phyloP scores from a whole-genome alignment of 2,888 invertebrate genomes.

The Tachina fera region DNA sequence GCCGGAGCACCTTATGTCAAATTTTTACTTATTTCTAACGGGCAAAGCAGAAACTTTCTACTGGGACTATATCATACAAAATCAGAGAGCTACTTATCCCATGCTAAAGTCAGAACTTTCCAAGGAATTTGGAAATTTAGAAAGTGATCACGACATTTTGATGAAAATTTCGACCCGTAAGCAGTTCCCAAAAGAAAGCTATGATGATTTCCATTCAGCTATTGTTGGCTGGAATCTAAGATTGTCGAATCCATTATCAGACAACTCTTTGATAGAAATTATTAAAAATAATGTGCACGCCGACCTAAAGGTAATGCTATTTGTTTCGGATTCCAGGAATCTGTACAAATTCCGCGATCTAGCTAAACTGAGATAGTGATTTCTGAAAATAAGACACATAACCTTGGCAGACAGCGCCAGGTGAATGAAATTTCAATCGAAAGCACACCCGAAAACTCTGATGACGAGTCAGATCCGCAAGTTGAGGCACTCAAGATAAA shows the following conservation, averaged over 20 bases:
- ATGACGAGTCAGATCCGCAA: slow-evolving; percentile 13
- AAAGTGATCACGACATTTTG: background rate
- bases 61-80: background rate
- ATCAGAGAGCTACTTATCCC: background rate
- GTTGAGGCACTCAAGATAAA: slow-evolving; percentile 4
- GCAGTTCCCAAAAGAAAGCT: background rate
- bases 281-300: slow-evolving; percentile 29
- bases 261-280: slow-evolving; percentile 1
- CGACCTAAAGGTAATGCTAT: slow-evolving; percentile 20
- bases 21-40: background rate
- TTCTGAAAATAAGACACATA: slow-evolving; percentile 1
- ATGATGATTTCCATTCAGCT: too few relatives aligned
- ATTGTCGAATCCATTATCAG: too few relatives aligned
- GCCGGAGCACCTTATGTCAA: background rate
- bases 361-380: slow-evolving; percentile 18
- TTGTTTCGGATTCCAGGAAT: slow-evolving; percentile 14
- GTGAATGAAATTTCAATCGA: slow-evolving; percentile 9
- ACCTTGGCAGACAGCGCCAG: background rate
- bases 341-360: background rate
- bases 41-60: background rate
- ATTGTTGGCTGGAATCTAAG: too few relatives aligned
- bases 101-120: background rate
- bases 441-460: background rate
- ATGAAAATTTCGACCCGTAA: background rate
- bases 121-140: background rate